Percentiles rank a stretch among this genome's conserved stretches.
Conservation (phyloP, 2,888 invertebrate genomes). For the Drosophila barbarae region DNA sequence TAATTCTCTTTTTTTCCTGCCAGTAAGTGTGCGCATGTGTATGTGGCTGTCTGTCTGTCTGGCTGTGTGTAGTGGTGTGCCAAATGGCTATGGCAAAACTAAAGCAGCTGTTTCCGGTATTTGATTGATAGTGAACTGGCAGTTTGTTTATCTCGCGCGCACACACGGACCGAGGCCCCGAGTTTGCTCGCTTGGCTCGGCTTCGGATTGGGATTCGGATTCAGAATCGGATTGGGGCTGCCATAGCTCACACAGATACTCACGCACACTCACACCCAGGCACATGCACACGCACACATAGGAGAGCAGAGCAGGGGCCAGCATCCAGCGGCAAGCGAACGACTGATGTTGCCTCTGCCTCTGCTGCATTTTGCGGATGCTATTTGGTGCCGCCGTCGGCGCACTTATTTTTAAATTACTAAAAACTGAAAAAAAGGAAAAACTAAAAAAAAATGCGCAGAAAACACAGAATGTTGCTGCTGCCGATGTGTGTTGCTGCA, state of each 20-base stretch:
- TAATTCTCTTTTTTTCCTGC: constrained; percentile 33
- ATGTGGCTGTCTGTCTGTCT: constrained; percentile 1
- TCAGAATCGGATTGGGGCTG: constrained; percentile 43
- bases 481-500: constrained; percentile 38
- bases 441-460: constrained; percentile 9
- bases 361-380: constrained; percentile 73
- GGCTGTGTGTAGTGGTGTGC: constrained; percentile 59
- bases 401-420: constrained; percentile 75
- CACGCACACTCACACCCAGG: constrained; percentile 14
- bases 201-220: constrained; percentile 32
- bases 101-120: constrained; percentile 80
- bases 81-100: constrained; percentile 78
- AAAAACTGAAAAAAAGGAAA: constrained; percentile 48
- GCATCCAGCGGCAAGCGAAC: constrained; percentile 54
- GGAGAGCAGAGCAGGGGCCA: constrained; percentile 10
- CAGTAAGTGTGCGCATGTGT: constrained; percentile 21
- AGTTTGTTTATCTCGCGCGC: constrained; percentile 78
- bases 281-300: constrained; percentile 46
- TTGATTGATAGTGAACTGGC: constrained; percentile 80
- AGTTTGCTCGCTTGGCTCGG: constrained; percentile 30
- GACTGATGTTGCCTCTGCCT: constrained; percentile 21
- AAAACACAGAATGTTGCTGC: constrained; percentile 30
- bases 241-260: constrained; percentile 33
- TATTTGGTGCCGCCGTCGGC: constrained; percentile 75
- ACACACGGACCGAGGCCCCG: constrained; percentile 44